Conservation (phyloP, 1,140 invertebrate genomes). For the Aphis craccivora region DNA sequence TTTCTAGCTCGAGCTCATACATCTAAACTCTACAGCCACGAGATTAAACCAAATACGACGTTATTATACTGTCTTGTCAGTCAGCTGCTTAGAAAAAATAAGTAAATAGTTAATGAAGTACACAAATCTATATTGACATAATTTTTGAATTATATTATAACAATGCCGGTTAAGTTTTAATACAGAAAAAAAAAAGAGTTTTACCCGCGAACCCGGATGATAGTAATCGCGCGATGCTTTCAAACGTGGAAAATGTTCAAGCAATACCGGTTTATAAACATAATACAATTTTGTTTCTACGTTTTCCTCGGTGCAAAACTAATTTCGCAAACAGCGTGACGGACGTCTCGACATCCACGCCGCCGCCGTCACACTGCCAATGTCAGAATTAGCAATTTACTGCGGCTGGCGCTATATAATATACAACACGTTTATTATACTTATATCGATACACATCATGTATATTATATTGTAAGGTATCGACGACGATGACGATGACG, state of each 20-base stretch:
- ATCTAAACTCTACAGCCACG: background rate
- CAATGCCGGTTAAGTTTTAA: background rate
- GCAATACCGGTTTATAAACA: background rate
- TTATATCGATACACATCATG: background rate
- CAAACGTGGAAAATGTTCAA: background rate
- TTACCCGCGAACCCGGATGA: background rate
- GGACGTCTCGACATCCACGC: background rate
- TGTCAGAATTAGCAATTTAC: slow-evolving; percentile 19
- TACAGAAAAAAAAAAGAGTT: background rate
- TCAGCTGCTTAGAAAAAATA: background rate
- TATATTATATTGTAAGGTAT: slow-evolving; percentile 10
- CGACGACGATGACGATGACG: background rate
- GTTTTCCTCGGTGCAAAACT: background rate
- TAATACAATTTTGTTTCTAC: background rate
- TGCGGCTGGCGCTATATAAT: background rate
- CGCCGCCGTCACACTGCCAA: slow-evolving; percentile 12
- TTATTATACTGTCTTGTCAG: background rate
- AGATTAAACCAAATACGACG: background rate
- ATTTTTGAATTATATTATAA: background rate
- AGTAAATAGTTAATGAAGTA: background rate
- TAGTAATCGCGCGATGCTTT: background rate
- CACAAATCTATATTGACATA: background rate
- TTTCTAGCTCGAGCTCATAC: background rate
- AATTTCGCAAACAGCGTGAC: background rate
- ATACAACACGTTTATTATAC: background rate